phyloP scores from a whole-genome alignment of 1,140 invertebrate genomes.

The Conus betulinus region DNA sequence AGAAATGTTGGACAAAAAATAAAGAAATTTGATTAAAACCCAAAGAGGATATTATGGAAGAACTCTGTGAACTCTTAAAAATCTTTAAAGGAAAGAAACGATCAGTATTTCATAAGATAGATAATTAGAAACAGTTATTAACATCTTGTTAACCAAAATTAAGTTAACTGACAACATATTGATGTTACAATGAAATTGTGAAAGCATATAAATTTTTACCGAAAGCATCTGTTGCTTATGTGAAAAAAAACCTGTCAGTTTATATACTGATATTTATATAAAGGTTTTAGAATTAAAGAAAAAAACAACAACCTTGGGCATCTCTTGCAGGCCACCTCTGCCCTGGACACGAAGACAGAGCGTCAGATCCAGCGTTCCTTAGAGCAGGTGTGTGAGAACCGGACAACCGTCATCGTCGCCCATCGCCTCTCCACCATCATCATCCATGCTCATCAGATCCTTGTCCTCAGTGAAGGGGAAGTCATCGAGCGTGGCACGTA shows the following conservation, averaged over 20 bases:
- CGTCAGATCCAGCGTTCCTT: slow-evolving; percentile 73
- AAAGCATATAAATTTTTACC: too few relatives aligned
- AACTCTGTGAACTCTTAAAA: too few relatives aligned
- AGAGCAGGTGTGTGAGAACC: slow-evolving; percentile 81
- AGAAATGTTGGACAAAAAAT: too few relatives aligned
- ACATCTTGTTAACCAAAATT: too few relatives aligned
- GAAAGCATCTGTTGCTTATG: neutral
- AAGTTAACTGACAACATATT: too few relatives aligned
- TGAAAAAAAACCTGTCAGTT: neutral
- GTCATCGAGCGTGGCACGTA: slow-evolving; percentile 93
- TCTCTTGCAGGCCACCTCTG: slow-evolving; percentile 72
- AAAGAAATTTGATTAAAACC: too few relatives aligned
- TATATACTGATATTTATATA: neutral
- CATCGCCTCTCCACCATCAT: slow-evolving; percentile 92
- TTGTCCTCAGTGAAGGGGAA: slow-evolving; percentile 91
- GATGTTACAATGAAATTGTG: too few relatives aligned
- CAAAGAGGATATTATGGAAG: too few relatives aligned
- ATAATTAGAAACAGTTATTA: too few relatives aligned
- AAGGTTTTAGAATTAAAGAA: neutral
- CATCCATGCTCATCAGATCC: slow-evolving; percentile 93
- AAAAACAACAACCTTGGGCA: too few relatives aligned
- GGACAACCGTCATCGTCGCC: slow-evolving; percentile 94
- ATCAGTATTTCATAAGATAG: too few relatives aligned
- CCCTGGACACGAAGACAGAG: slow-evolving; percentile 75
- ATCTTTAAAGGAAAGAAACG: too few relatives aligned